Evolutionary conservation across 2,888 invertebrate species (phyloP), one percentile per base, ranked within the genome.

Genomic region (Epirrhoe tristata): DNA sequence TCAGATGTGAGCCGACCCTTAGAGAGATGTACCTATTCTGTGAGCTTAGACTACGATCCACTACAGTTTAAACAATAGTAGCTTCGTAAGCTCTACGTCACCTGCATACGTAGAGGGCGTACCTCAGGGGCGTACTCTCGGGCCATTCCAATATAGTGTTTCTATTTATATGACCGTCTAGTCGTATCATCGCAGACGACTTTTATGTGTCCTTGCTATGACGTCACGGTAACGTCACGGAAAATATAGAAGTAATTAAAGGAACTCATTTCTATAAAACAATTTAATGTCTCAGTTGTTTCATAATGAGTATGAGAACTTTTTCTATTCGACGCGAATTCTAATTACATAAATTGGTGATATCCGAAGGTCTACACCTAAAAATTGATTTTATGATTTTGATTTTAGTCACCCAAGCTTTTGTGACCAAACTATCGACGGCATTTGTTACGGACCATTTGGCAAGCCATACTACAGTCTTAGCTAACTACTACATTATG

Each of bases 111-210:
- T 57, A 51, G 70, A 74, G 74, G 74, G 76, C 72, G 69, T 77
- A 70, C 66, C 69, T 73, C 74, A 69, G 70, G 72, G 68, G 66
- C 68, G 63, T 70, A 58, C 39, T 61, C 64, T 55, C 58, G 46
- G 32, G 64, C 73, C 77, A 63, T 69, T 69, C 66, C 79, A 77
- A 81, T 83, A 81, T 79, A 81, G 71, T 71, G 62, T 63, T 69
- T 76, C 80, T 87, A 85, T 86, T 84, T 81, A 75, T 84, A 80
- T 59, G 71, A 64, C 56, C 36, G 84, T 83, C 81, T 81, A 69
- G 67, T 68, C 63, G 64, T 66, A 63, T 74, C 76, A 79, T 74
- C 72, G 70, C 74, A 80, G 74, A 71, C 71, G 61, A 66, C 54
- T 70, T 79, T 74, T 69, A 70, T 66, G 72, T 72, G 81, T 77